Evolutionary conservation across 2,113 vertebrate species (phyloP), one percentile per base, ranked within the genome.

Genomic region (Sarotherodon lohbergeri): DNA sequence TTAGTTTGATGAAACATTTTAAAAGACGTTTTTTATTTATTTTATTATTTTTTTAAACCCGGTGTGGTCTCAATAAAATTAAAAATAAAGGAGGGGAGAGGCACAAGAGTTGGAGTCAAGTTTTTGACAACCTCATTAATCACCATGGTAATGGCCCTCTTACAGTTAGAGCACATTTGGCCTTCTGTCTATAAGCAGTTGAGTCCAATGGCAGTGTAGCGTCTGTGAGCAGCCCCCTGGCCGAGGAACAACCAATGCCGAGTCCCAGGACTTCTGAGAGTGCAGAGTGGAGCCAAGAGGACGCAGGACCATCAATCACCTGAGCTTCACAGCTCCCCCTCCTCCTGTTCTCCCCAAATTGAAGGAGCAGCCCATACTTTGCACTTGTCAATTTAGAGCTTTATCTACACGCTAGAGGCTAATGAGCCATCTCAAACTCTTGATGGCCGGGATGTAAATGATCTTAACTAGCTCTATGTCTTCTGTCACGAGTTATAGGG

Each of bases 101-200:
- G 32, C 55, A 17, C 5, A n/a, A 36, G 84, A 46, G 59, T 66
- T 10, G 29, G 68, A 63, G 81, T 55, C 27, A 83, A 22, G 59
- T 84, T 89, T 81, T 7, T 97, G 98, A 98, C 98, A 97, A 95
- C 95, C 96, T 96, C 97, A 98, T 99, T 98, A 98, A 98, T 98
- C 97, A 98, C 96, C 91, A 93, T 95, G 96, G 96, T 97, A 97
- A 98, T 97, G 96, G 93, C 94, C 95, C 96, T 93, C 95, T 97
- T 97, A 97, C 96, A 97, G 97, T 97, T 96, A 95, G 95, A 96
- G 96, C 96, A 95, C 54, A 88, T 93, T 96, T 94, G 91, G 54
- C 32, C 94, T 95, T 95, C 97, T 48, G 22, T 48, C 96, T 97
- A 96, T 96, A 96, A 34, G 71, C 10, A 43, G 16, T 76, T 76